Base-by-base conservation (phyloP, 2,113 vertebrate genomes). In the Narcine bancroftii region DNA sequence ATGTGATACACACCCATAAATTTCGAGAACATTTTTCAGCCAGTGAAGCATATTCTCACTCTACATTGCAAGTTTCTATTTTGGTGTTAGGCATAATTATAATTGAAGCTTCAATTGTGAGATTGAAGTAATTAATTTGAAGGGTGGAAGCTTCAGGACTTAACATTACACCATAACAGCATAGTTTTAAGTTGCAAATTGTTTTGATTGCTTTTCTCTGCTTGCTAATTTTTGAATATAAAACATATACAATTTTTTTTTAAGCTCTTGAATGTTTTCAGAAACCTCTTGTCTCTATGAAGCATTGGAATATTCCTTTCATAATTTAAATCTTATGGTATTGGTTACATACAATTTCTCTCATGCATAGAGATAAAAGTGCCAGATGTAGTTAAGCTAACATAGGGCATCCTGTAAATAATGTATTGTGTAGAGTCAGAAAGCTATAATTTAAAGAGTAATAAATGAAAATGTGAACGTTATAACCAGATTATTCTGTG, bases 401-500 rank as follows among this genome's bases (percentile, higher is more conserved):
- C 42, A n/a, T 50, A 47, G 56, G 39, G 63, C 24, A 66, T 69
- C 39, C 19, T 91, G 63, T 69, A 91, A 91, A 91, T 91, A 69
- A 91, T 66, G 89, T 47, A 47, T 69, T 42, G 45, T 45, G 42
- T 11, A 69, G 89, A 91, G 89, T 47, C 65, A 91, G 42, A 47
- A 66, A 45, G 45, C 89, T 71, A 33, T 42, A 26, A 91, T 69
- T 91, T 66, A 66, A 91, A 91, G 89, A 91, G 63, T 24, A 91
- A 66, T 69, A 91, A 91, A 91, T 91, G 89, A 91, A 47, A 69
- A 69, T 91, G 94, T 93, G 66, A 96, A 63, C 81, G n/a, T 19
- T 60, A n/a, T 87, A 95, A 93, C 94, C 95, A 95, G 94, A 96
- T 96, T 95, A 96, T 94, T 95, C 94, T 95, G 94, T 94, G 92